Evolutionary conservation across 2,113 vertebrate species (phyloP).

Genomic region (Protobothrops mucrosquamatus): DNA sequence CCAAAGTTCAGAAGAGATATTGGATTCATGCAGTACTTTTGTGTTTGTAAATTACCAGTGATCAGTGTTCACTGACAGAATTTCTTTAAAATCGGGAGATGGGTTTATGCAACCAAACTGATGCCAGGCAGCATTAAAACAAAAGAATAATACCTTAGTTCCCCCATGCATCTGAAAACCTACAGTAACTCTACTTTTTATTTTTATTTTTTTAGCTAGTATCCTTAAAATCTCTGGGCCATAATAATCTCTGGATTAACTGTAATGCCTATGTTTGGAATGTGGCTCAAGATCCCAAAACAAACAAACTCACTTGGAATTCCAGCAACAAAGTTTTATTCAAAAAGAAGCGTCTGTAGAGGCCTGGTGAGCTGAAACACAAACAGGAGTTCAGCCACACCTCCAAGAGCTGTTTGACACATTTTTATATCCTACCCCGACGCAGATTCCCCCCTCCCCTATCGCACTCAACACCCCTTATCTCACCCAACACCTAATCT

Average conservation of each 20-base stretch:
- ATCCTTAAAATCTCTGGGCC: background rate
- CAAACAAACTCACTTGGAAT: too few relatives aligned
- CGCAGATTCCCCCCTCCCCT: too few relatives aligned
- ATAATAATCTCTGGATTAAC: background rate
- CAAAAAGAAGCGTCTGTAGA: too few relatives aligned
- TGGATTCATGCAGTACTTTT: background rate
- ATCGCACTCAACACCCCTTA: too few relatives aligned
- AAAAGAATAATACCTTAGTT: background rate
- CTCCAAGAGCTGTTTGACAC: too few relatives aligned
- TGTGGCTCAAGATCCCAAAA: too few relatives aligned
- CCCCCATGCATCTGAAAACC: background rate
- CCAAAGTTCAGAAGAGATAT: background rate
- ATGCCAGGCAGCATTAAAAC: background rate
- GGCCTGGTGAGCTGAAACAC: too few relatives aligned
- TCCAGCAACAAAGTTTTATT: too few relatives aligned
- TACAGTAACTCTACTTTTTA: background rate
- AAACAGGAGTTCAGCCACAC: too few relatives aligned
- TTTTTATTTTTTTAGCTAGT: background rate
- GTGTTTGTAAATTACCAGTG: background rate
- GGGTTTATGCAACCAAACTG: background rate
- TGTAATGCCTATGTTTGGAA: background rate
- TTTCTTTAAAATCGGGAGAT: background rate
- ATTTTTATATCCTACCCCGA: too few relatives aligned
- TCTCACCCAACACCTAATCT: too few relatives aligned
- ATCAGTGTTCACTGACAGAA: background rate